Evolutionary conservation across 2,888 invertebrate genomes (phyloP).

Genomic region (Caradrina clavipalpis): DNA sequence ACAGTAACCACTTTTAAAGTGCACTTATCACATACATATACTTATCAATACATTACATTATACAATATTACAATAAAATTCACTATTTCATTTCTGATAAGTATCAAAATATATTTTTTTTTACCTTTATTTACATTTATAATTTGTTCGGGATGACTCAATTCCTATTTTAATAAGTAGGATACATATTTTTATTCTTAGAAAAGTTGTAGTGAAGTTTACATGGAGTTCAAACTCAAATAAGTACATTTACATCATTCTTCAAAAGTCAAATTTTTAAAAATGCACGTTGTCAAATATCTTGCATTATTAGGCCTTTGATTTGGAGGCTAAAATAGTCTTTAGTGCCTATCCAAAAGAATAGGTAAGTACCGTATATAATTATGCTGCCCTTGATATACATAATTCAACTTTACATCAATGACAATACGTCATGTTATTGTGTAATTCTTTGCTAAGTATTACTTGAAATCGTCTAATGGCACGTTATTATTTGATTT

Average conservation of each 20-base stretch:
- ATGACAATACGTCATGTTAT: neutral
- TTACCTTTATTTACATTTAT: slow-evolving; percentile 37
- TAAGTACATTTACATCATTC: neutral
- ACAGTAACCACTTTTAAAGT: slow-evolving; percentile 40
- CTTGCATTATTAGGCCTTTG: neutral
- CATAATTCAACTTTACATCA: neutral
- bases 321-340: neutral
- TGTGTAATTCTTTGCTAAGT: neutral
- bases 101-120: slow-evolving; percentile 36
- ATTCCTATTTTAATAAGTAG: slow-evolving; percentile 15
- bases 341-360: neutral
- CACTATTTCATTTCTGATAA: slow-evolving; percentile 29
- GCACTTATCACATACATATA: slow-evolving; percentile 37
- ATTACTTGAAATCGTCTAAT: slow-evolving; percentile 9
- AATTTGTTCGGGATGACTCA: slow-evolving; percentile 15
- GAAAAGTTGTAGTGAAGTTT: slow-evolving; percentile 8
- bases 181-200: neutral
- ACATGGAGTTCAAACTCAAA: neutral
- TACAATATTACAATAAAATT: slow-evolving; percentile 42
- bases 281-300: neutral
- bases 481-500: slow-evolving; percentile 29
- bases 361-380: slow-evolving; percentile 1
- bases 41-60: slow-evolving; percentile 10
- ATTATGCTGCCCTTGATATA: neutral
- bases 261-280: neutral